Percentiles rank a stretch among this genome's conserved stretches.
phyloP scores from a whole-genome alignment of 2,113 vertebrate species.

The Urocynchramus pylzowi region DNA sequence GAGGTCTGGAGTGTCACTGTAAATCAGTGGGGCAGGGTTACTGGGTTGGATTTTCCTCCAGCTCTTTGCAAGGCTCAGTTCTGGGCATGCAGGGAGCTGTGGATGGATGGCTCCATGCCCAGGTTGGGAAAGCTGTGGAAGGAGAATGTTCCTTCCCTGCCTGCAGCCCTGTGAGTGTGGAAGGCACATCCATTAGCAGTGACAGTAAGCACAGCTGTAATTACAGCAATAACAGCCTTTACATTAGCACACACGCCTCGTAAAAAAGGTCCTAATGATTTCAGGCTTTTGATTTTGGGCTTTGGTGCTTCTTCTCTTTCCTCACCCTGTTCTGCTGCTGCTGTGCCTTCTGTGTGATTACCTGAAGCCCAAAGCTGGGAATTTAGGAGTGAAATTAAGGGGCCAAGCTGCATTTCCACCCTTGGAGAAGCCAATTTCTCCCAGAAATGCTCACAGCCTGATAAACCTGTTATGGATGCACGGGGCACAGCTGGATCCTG shows the following conservation, averaged over 20 bases:
- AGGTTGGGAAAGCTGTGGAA: not conserved
- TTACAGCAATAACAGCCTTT: not conserved
- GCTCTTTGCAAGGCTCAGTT: not conserved
- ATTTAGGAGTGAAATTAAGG: not conserved
- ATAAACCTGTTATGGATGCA: not conserved
- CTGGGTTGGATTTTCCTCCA: not conserved
- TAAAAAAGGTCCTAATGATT: not conserved
- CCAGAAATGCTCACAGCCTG: not conserved
- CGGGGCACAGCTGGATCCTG: fast-evolving
- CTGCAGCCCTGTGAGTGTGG: not conserved
- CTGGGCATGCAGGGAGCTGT: not conserved
- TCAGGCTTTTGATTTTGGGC: not conserved
- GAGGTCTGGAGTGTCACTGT: fast-evolving
- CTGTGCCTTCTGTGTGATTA: not conserved
- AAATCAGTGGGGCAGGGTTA: not conserved
- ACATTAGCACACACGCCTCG: not conserved
- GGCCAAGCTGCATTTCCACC: not conserved
- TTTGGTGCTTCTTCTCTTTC: not conserved
- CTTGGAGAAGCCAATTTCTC: not conserved
- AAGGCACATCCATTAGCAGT: not conserved
- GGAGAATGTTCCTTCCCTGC: not conserved
- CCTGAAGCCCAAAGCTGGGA: not conserved
- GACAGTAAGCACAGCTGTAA: not conserved
- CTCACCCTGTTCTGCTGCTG: not conserved
- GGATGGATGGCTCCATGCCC: not conserved